phyloP scores from a whole-genome alignment of 2,888 invertebrate genomes.

The Hypsopygia costalis region DNA sequence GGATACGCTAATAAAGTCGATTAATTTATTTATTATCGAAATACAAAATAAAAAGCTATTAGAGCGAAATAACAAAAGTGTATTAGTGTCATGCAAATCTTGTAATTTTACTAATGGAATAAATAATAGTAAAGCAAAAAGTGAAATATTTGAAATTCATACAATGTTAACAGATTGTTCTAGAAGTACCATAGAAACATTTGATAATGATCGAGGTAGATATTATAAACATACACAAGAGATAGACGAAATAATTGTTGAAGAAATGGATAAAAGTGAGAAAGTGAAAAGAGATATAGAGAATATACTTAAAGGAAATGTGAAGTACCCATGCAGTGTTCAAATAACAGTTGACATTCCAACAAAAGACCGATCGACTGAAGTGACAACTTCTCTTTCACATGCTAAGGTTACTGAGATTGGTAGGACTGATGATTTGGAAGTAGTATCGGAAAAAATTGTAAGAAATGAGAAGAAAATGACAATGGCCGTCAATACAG shows the following conservation, averaged over 20 bases:
- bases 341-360: slow-evolving; percentile 46
- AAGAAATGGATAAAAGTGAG: slow-evolving; percentile 43
- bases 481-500: slow-evolving; percentile 64
- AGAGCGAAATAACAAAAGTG: slow-evolving; percentile 13
- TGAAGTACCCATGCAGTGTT: slow-evolving; percentile 27
- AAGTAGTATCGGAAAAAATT: slow-evolving; percentile 19
- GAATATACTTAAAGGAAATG: slow-evolving; percentile 29
- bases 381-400: slow-evolving; percentile 41
- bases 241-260: slow-evolving; percentile 31
- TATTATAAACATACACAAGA: no score
- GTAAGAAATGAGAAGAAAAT: slow-evolving; percentile 21
- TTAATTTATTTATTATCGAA: slow-evolving; percentile 44
- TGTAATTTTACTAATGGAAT: background rate
- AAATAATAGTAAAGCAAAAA: no score
- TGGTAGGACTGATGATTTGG: slow-evolving; percentile 14
- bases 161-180: no score
- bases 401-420: slow-evolving; percentile 17
- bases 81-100: slow-evolving; percentile 20
- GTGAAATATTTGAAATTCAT: no score
- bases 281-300: slow-evolving; percentile 41
- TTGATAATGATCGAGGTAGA: no score
- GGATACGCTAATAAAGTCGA: slow-evolving; percentile 40
- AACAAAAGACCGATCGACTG: slow-evolving; percentile 49
- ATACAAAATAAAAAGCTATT: slow-evolving; percentile 25
- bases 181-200: no score